Evolutionary conservation across 2,888 invertebrate genomes (phyloP).

Genomic region (Brachypterus glaber): DNA sequence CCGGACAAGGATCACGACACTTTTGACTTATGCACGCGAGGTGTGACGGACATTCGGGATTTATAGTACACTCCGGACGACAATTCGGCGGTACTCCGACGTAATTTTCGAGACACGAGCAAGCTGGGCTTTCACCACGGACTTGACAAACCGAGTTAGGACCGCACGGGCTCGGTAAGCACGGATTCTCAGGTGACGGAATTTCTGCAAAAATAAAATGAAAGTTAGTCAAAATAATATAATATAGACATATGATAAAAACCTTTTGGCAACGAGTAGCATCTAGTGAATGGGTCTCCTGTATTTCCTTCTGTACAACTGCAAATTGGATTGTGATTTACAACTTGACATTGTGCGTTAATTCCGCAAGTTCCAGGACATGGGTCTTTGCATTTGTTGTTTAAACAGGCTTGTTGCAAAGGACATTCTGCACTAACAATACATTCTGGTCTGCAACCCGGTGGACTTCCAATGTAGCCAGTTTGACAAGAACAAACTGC

Average conservation of each 20-base stretch:
- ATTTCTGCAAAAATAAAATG: slow-evolving; percentile 21
- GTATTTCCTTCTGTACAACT: slow-evolving; percentile 58
- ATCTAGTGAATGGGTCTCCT: slow-evolving; percentile 70
- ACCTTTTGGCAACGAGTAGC: slow-evolving; percentile 40
- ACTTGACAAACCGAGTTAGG: slow-evolving; percentile 45
- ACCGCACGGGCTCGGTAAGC: slow-evolving; percentile 60
- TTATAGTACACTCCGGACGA: slow-evolving; percentile 61
- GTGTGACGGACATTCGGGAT: slow-evolving; percentile 57
- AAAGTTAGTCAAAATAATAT: slow-evolving; percentile 2
- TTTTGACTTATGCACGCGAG: slow-evolving; percentile 62
- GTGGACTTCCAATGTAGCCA: slow-evolving; percentile 64
- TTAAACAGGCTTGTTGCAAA: slow-evolving; percentile 66
- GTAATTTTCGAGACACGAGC: slow-evolving; percentile 52
- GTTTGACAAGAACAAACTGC: slow-evolving; percentile 62
- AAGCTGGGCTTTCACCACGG: slow-evolving; percentile 42
- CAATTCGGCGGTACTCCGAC: slow-evolving; percentile 56
- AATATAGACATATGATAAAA: slow-evolving; percentile 9
- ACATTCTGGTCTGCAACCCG: slow-evolving; percentile 70
- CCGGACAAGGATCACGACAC: slow-evolving; percentile 63
- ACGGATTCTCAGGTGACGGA: slow-evolving; percentile 47
- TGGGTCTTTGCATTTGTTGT: slow-evolving; percentile 72
- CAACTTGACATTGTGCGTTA: slow-evolving; percentile 63
- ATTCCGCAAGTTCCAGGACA: slow-evolving; percentile 70
- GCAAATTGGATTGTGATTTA: slow-evolving; percentile 73
- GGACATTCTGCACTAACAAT: slow-evolving; percentile 71